A percentile compares a stretch with the other conserved stretches of the same genome.
phyloP scores from a whole-genome alignment of 2,113 vertebrate species.

The Morone saxatilis region DNA sequence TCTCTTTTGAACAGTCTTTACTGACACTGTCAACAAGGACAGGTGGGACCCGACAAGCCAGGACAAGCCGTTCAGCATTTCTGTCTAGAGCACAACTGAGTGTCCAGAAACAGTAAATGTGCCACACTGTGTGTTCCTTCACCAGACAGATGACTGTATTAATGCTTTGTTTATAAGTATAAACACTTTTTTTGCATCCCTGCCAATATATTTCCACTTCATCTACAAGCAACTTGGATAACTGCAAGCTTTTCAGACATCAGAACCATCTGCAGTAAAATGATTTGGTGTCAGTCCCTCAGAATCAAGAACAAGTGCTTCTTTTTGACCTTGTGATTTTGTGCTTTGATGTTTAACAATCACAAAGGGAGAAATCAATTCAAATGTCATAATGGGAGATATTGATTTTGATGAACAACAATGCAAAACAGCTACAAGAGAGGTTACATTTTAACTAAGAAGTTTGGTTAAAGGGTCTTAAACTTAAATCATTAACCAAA shows the following conservation, averaged over 20 bases:
- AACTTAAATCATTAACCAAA: constrained; percentile 15
- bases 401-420: constrained; percentile 17
- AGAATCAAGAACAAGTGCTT: neutral
- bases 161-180: constrained; percentile 19
- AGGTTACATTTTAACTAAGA: neutral
- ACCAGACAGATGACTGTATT: neutral
- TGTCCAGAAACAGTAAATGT: neutral
- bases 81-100: neutral
- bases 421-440: neutral
- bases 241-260: neutral
- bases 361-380: constrained; percentile 13
- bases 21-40: neutral
- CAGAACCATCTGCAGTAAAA: constrained; percentile 4
- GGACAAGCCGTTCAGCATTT: constrained; percentile 6
- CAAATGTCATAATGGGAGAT: neutral
- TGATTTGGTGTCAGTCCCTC: neutral
- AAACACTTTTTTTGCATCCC: neutral
- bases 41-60: neutral
- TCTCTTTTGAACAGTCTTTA: neutral
- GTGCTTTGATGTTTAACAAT: constrained; percentile 21
- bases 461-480: neutral
- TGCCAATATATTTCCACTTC: neutral
- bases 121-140: neutral
- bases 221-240: neutral
- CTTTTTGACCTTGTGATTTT: neutral